phyloP scores from a whole-genome alignment of 2,797 vertebrate genomes.

The Phrynocephalus forsythii region DNA sequence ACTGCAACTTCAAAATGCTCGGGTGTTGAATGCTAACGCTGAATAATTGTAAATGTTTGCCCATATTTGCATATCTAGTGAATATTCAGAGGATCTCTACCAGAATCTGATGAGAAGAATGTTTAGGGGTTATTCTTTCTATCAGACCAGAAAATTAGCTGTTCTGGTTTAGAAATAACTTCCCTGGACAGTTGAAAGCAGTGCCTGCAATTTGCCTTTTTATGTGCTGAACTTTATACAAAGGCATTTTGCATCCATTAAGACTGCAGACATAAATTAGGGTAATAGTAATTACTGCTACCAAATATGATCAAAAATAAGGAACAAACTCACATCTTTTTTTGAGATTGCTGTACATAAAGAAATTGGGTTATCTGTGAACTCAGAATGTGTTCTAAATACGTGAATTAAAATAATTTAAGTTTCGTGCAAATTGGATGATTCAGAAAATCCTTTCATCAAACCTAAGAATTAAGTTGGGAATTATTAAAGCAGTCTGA shows the following conservation, averaged over 20 bases:
- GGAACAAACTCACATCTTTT: constrained; percentile 60
- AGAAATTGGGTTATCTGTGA: constrained; percentile 70
- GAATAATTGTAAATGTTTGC: constrained; percentile 4
- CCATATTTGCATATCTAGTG: not conserved
- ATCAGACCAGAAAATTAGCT: not conserved
- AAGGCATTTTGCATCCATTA: constrained; percentile 49
- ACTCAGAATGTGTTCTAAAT: constrained; percentile 71
- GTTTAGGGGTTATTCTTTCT: not conserved
- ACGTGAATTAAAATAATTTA: constrained; percentile 69
- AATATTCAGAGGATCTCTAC: not conserved
- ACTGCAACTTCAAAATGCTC: not conserved
- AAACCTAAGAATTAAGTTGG: constrained; percentile 7
- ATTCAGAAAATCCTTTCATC: constrained; percentile 69
- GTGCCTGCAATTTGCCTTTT: constrained; percentile 30
- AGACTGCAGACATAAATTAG: constrained; percentile 43
- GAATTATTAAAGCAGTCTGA: constrained; percentile 57
- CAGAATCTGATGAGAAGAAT: not conserved
- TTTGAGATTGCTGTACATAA: constrained; percentile 70
- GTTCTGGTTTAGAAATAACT: not conserved
- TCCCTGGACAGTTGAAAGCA: not conserved
- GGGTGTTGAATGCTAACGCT: not conserved
- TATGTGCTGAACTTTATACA: constrained; percentile 46
- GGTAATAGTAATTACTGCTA: constrained; percentile 61
- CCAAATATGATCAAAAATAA: constrained; percentile 70
- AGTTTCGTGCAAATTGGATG: constrained; percentile 66